Base-by-base conservation (phyloP, 2,797 vertebrate genomes). In the Phrynocephalus forsythii region DNA sequence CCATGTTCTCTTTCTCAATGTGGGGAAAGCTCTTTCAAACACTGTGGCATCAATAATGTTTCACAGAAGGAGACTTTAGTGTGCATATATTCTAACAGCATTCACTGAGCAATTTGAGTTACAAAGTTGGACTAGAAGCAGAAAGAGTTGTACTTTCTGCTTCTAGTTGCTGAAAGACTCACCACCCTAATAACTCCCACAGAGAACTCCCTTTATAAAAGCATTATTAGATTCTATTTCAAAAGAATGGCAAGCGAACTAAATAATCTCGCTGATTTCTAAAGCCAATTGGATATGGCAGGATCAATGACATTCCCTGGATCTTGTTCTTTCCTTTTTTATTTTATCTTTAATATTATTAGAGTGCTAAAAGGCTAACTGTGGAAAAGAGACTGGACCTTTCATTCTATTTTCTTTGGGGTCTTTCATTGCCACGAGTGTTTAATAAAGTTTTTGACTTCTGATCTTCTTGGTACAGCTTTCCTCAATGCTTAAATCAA, bases 91-190 rank as follows among this genome's bases (percentile, higher is more conserved):
- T 75, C 86, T 90, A 85, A 28, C 79, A 92, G 68, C 84, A 60
- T 56, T 50, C 94, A 84, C 83, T 93, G 2, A 33, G 83, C 52
- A 69, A 88, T 69, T 1, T 92, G 38, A 89, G 90, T 92, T 91
- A 82, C 90, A 89, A 44, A 86, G 68, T 92, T 93, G 93, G 86
- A 86, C 89, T 72, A 26, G 78, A 90, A 28, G 28, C 77, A 76
- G 85, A 92, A 93, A 90, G 82, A 84, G n/a, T 90, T 78, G 90
- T 16, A 11, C 88, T 92, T 95, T 50, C 71, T 86, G 20, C 48
- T 28, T 86, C 79, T 76, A 84, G 28, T 67, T 84, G 86, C 38
- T 44, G 38, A 44, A 44, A 16, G 3, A 52, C n/a, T 73, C 16
- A 0, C n/a, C 94, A 69, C 94, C 69, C 72, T 69, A 83, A 52